phyloP scores from a whole-genome alignment of 2,113 vertebrate species.

The Gasterosteus aculeatus region DNA sequence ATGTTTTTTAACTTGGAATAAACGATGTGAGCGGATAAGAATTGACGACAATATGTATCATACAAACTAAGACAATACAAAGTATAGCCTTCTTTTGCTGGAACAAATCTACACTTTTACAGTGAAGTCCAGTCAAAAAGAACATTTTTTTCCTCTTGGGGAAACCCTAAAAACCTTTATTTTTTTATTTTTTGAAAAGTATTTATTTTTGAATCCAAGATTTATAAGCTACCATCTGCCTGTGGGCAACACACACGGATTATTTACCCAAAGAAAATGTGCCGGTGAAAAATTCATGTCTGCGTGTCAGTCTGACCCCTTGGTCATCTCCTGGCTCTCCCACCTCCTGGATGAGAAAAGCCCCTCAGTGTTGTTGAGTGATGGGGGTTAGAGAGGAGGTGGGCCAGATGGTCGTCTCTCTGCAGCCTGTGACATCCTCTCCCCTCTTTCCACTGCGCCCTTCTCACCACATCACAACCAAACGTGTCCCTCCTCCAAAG shows the following conservation, averaged over 20 bases:
- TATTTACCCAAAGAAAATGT: constrained; percentile 82
- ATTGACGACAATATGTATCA: neutral
- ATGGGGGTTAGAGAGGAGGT: constrained; percentile 61
- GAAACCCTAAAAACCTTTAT: constrained; percentile 19
- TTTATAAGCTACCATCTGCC: constrained; percentile 73
- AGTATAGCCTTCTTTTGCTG: neutral
- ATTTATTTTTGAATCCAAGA: constrained; percentile 76
- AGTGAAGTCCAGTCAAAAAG: constrained; percentile 8
- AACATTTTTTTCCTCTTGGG: constrained; percentile 22
- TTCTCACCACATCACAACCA: constrained; percentile 47
- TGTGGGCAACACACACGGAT: constrained; percentile 57
- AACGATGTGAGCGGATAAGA: neutral
- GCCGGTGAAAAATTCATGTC: constrained; percentile 77
- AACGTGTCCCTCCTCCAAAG: neutral
- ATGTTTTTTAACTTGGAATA: neutral
- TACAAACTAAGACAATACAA: neutral
- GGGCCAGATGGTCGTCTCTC: constrained; percentile 53
- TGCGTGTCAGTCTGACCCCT: constrained; percentile 72
- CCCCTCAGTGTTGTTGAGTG: constrained; percentile 69
- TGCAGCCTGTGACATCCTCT: constrained; percentile 56
- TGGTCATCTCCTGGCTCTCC: constrained; percentile 58
- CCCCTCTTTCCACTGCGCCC: constrained; percentile 37
- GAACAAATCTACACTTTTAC: constrained; percentile 14
- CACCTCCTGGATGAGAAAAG: constrained; percentile 70
- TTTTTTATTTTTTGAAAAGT: constrained; percentile 52